phyloP scores from a whole-genome alignment of 1,140 invertebrate genomes.

The Zaprionus camerounensis region DNA sequence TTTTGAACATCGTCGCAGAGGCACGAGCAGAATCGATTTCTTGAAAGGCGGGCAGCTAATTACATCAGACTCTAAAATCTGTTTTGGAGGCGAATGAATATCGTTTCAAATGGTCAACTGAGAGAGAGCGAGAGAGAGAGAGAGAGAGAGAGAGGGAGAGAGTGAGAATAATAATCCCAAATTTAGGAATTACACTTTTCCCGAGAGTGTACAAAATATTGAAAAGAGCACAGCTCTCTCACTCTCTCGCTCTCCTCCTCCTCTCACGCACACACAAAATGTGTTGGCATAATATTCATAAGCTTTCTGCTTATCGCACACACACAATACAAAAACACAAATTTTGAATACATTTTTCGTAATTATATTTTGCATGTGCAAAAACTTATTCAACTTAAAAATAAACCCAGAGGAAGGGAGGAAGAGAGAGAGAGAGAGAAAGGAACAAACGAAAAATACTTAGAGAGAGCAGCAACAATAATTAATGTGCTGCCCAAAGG shows the following conservation, averaged over 20 bases:
- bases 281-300: constrained; percentile 65
- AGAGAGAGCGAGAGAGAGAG: not conserved
- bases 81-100: constrained; percentile 26
- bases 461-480: constrained; percentile 22
- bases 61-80: constrained; percentile 73
- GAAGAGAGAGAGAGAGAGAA: not conserved
- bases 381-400: constrained; percentile 31
- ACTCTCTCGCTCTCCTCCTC: constrained; percentile 8
- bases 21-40: constrained; percentile 48
- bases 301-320: constrained; percentile 64
- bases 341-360: constrained; percentile 46
- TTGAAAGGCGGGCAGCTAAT: constrained; percentile 46
- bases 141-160: constrained; percentile 8
- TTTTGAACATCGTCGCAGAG: not conserved
- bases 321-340: constrained; percentile 11
- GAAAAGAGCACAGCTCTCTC: constrained; percentile 5
- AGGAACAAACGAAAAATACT: constrained; percentile 24
- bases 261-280: constrained; percentile 24
- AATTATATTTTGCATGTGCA: constrained; percentile 44
- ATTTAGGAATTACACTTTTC: constrained; percentile 55
- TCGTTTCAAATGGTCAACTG: constrained; percentile 16
- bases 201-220: constrained; percentile 2
- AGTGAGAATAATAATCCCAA: constrained; percentile 31
- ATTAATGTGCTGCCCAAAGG: constrained; percentile 16
- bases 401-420: constrained; percentile 6